A percentile compares a stretch with the other conserved stretches of the same genome.
phyloP scores from a whole-genome alignment of 2,797 vertebrate species.

The Muscicapa striata region DNA sequence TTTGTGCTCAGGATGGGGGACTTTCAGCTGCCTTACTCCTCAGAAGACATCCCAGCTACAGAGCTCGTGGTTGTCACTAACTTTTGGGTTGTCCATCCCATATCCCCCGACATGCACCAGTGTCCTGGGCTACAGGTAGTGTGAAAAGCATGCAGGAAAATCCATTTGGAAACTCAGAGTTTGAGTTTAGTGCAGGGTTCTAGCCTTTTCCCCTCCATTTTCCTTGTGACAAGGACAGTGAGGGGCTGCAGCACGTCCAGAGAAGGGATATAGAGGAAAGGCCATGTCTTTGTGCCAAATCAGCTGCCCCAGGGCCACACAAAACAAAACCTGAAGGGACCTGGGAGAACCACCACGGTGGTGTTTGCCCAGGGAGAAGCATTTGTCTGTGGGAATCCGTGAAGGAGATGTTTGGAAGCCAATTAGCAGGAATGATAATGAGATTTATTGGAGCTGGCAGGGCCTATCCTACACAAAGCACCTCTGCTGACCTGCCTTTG shows the following conservation, averaged over 20 bases:
- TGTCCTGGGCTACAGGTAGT: not conserved
- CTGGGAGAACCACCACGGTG: not conserved
- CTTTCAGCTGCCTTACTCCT: not conserved
- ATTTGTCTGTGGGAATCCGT: not conserved
- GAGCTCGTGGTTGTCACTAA: accelerated
- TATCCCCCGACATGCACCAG: accelerated
- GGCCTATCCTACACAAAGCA: not conserved
- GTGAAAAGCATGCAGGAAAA: not conserved
- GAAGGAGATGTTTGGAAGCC: not conserved
- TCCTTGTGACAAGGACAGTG: not conserved
- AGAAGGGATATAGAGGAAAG: not conserved
- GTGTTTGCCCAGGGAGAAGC: not conserved
- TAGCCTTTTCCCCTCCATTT: not conserved
- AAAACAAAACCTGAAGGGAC: not conserved
- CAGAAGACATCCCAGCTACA: not conserved
- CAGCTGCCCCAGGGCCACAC: not conserved
- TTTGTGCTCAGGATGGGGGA: not conserved
- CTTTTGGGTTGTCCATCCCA: not conserved
- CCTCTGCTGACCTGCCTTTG: not conserved
- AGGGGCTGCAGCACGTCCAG: not conserved
- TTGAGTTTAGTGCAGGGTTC: not conserved
- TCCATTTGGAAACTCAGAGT: not conserved
- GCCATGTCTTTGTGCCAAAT: not conserved
- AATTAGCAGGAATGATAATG: not conserved
- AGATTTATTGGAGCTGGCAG: not conserved